Evolutionary conservation across 2,113 vertebrate genomes (phyloP).

Genomic region (Geococcyx californianus): DNA sequence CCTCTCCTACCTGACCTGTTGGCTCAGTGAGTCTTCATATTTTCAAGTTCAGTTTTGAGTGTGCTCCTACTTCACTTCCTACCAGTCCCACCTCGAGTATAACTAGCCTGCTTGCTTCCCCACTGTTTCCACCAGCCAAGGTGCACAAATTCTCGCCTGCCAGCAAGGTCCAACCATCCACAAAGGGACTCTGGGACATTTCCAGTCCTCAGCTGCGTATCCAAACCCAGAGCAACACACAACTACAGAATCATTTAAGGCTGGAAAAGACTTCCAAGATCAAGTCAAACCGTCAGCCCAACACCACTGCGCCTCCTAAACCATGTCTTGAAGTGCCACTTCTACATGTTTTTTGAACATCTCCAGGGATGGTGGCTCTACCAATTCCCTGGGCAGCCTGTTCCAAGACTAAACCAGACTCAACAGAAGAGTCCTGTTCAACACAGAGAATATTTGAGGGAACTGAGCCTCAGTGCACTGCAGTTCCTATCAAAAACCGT

Average conservation of each 20-base stretch:
- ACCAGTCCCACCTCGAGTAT: background rate
- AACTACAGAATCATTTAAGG: background rate
- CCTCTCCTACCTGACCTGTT: accelerated
- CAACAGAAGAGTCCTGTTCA: background rate
- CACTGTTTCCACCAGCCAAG: background rate
- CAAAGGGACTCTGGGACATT: background rate
- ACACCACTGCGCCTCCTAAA: too few species aligned
- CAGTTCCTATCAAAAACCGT: background rate
- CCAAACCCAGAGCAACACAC: background rate
- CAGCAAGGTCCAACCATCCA: background rate
- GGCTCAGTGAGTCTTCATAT: background rate
- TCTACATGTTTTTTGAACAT: too few species aligned
- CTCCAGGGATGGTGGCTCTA: too few species aligned
- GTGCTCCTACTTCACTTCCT: background rate
- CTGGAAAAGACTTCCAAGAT: too few species aligned
- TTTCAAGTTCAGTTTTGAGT: background rate
- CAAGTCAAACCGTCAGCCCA: too few species aligned
- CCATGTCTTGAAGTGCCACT: too few species aligned
- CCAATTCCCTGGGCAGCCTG: too few species aligned
- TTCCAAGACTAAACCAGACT: background rate
- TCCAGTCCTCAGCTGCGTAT: background rate
- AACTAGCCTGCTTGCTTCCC: background rate
- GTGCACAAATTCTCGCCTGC: background rate
- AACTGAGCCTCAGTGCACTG: background rate
- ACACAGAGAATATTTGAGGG: background rate